Conservation (phyloP, 2,113 vertebrate species). For the Pteruthius melanotis region DNA sequence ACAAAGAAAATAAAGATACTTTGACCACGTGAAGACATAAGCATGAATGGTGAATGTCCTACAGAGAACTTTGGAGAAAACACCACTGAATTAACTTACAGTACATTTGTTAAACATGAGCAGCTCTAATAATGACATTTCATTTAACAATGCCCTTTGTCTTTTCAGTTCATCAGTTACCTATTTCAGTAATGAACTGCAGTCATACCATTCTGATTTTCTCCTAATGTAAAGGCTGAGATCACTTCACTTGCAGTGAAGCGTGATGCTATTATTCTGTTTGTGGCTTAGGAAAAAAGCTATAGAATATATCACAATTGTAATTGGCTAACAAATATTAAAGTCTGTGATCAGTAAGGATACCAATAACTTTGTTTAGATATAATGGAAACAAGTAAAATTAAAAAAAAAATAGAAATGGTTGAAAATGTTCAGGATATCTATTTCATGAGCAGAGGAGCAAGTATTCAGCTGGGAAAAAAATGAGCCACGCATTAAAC, state of each 20-base stretch:
- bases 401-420: background rate
- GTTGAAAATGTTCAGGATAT: conserved; percentile 14
- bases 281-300: conserved; percentile 75
- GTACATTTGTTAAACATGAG: conserved; percentile 86
- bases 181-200: conserved; percentile 86
- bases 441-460: conserved; percentile 58
- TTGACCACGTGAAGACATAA: conserved; percentile 15
- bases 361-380: conserved; percentile 59
- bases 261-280: conserved; percentile 84
- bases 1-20: conserved; percentile 35
- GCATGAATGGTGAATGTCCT: conserved; percentile 58
- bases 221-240: conserved; percentile 84
- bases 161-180: conserved; percentile 86
- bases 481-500: conserved; percentile 64
- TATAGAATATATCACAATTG: conserved; percentile 75
- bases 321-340: conserved; percentile 75
- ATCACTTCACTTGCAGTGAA: conserved; percentile 80
- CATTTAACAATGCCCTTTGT: conserved; percentile 87
- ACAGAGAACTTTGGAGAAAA: conserved; percentile 77
- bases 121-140: conserved; percentile 86
- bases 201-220: conserved; percentile 82
- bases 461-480: conserved; percentile 58
- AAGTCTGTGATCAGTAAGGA: conserved; percentile 55
- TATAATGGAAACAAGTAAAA: conserved; percentile 58
- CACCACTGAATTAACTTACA: conserved; percentile 82